A percentile compares a stretch with the other conserved stretches of the same genome.
phyloP scores from a whole-genome alignment of 2,113 vertebrate species.

The Puntigrus tetrazona region DNA sequence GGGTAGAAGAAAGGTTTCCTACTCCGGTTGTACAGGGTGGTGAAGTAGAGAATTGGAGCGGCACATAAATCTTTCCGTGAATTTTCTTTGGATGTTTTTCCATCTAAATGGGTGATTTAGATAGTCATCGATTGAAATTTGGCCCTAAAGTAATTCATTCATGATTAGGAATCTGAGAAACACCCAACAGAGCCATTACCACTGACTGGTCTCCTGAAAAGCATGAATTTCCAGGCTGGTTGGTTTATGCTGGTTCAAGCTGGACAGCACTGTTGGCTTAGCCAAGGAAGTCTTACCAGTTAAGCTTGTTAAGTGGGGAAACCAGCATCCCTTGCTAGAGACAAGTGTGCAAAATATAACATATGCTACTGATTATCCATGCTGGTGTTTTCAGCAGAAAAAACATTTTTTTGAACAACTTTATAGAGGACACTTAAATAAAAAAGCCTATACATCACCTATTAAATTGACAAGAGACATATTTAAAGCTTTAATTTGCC shows the following conservation, averaged over 20 bases:
- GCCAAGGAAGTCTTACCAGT: neutral
- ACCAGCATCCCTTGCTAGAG: neutral
- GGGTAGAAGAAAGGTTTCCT: constrained; percentile 50
- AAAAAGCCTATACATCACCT: neutral
- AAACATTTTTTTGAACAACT: neutral
- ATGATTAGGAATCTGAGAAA: constrained; percentile 34
- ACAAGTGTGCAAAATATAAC: neutral
- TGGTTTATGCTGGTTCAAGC: neutral
- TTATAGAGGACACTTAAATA: neutral
- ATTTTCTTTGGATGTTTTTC: constrained; percentile 25
- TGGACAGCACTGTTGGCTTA: neutral
- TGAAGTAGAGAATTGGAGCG: constrained; percentile 30
- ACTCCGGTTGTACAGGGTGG: constrained; percentile 23
- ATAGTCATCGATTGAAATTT: constrained; percentile 26
- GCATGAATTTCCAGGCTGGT: neutral
- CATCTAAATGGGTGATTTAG: constrained; percentile 43
- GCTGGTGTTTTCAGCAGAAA: neutral
- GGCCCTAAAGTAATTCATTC: constrained; percentile 33
- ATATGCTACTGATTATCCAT: no score
- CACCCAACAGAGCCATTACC: constrained; percentile 14
- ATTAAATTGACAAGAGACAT: neutral
- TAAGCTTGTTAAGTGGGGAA: neutral
- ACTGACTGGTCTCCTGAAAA: neutral
- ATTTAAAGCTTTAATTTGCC: neutral
- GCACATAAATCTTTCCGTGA: constrained; percentile 47